Base-by-base conservation (phyloP, 1,140 invertebrate genomes). In the Drosophila arizonae region DNA sequence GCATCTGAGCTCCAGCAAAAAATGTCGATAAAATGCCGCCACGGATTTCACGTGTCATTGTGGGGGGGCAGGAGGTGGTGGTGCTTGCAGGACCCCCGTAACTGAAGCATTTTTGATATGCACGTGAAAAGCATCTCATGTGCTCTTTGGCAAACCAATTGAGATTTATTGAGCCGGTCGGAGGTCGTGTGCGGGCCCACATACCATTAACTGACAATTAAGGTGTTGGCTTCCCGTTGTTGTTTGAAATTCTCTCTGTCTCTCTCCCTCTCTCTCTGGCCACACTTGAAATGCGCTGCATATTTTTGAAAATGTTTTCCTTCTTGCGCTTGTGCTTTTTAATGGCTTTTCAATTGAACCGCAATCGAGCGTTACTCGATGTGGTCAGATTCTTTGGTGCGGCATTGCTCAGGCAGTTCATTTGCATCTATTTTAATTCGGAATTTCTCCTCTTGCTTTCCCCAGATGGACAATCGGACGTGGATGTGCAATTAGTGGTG, bases 391-490 rank as follows among this genome's bases (percentile, higher is more conserved):
- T 17, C 33, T 17, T n/a, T 28, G 6, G 5, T 41, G 55, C 17
- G 33, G 36, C 11, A 11, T 3, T 39, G 11, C 36, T 39, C 36
- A 39, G 36, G 11, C 36, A 39, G 55, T 36, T 67, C 39, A 54
- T 61, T 62, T 55, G 46, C 39, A 26, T 28, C 48, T 55, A 61
- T 84, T 72, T 55, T 50, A 71, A 71, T 57, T 39, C 39, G 17
- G 17, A 28, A 48, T 60, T 39, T 57, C 39, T 60, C 10, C 61
- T 68, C 43, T 30, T 55, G 21, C 64, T 70, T 28, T 61, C 72
- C 30, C n/a, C 76, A 92, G 91, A 85, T 84, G 91, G 89, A 91
- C 91, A 92, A 86, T 91, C 91, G 65, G 91, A 92, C 57, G 61
- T 92, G 57, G 80, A 90, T 46, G 91, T 91, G 67, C 78, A 91